Evolutionary conservation across 2,888 invertebrate genomes (phyloP), one percentile per base, ranked within the genome.

Genomic region (Callyntrura guangdongensis): DNA sequence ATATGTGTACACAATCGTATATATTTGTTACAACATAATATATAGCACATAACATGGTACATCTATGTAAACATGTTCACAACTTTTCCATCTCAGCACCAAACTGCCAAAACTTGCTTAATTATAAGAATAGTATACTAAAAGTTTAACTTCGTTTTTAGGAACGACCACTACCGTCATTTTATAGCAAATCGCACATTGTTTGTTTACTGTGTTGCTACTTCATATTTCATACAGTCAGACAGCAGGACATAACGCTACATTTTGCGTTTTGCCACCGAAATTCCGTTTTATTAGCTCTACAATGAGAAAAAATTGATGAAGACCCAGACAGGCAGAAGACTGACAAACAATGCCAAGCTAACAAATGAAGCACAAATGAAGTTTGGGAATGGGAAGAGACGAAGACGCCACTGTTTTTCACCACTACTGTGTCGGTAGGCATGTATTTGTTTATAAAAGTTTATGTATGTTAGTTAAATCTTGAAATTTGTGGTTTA

Each of bases 401-500:
- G n/a, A 17, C 59, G 14, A 53, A 5, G 56, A 56, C 56, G 56
- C 14, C 56, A n/a, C n/a, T n/a, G n/a, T n/a, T n/a, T n/a, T n/a
- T n/a, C n/a, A n/a, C n/a, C n/a, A 27, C n/a, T 27, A 67, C 25
- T 67, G 14, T 25, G n/a, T 25, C 27, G 25, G 25, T 36, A 36
- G 36, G 2, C 6, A 36, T 36, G 6, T 36, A 14, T 67, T 67
- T 67, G 45, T 20, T 47, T 47, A 61, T 12, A 67, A 22, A 20
- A n/a, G 49, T 45, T 83, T 64, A 36, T 36, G 6, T 47, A 22
- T 45, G 72, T 47, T 72, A 72, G 53, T 85, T 85, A 53, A 85
- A 72, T 85, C 85, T 56, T 85, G 85, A 72, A 85, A 69, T 22
- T 84, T 81, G 81, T 61, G 81, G 81, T 36, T 36, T 36, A 36